A percentile compares a stretch with the other conserved stretches of the same genome.
Conservation (phyloP, 2,113 vertebrate species). For the Neolamprologus modestus region DNA sequence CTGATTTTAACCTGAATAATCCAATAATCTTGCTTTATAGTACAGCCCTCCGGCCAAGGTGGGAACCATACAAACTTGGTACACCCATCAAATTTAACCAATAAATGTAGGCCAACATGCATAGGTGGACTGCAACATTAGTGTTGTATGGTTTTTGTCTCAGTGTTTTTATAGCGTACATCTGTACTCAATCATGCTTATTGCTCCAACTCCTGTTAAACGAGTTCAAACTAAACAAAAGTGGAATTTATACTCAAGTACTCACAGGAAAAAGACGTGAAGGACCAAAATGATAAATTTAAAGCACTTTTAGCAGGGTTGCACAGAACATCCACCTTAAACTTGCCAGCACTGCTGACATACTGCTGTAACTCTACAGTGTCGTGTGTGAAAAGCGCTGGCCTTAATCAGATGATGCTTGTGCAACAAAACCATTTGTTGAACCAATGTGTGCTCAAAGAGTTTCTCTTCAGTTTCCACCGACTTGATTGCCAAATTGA, state of each 20-base stretch:
- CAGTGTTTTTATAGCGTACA: background rate
- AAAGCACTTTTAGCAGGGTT: background rate
- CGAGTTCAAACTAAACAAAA: background rate
- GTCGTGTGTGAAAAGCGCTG: background rate
- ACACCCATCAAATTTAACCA: background rate
- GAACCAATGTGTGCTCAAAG: background rate
- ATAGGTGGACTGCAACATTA: background rate
- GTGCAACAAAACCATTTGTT: background rate
- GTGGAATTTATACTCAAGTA: background rate
- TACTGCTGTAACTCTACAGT: background rate
- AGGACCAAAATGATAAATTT: background rate
- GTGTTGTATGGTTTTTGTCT: background rate
- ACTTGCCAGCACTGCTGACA: background rate
- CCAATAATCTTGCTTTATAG: background rate
- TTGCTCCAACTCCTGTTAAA: background rate
- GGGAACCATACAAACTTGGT: background rate
- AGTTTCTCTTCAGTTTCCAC: background rate
- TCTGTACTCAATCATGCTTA: background rate
- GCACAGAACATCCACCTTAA: background rate
- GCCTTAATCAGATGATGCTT: background rate
- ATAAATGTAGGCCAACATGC: background rate
- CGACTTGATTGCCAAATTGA: background rate
- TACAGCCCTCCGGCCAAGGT: background rate
- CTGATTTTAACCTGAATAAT: background rate
- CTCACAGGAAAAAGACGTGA: background rate